Percentiles rank a stretch among this genome's conserved stretches.
phyloP scores from a whole-genome alignment of 2,113 vertebrate genomes.

The Mobula birostris region DNA sequence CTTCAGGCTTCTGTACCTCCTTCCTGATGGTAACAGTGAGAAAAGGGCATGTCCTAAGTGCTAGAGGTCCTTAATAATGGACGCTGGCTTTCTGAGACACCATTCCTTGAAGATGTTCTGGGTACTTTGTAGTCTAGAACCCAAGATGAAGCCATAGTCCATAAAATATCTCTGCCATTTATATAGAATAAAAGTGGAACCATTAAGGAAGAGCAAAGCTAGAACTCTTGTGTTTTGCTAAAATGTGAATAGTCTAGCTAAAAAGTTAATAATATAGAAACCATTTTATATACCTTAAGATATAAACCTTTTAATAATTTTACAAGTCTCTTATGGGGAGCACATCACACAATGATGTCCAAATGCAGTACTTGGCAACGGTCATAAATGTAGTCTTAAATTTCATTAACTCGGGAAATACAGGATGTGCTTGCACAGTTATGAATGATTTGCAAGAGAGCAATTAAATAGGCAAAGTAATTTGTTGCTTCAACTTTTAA shows the following conservation, averaged over 20 bases:
- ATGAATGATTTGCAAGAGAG: not conserved
- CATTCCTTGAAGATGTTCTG: too few species aligned
- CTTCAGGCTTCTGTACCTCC: too few species aligned
- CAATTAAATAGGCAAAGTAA: not conserved
- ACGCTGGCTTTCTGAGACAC: too few species aligned
- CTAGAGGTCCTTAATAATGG: too few species aligned
- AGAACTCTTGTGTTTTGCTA: not conserved
- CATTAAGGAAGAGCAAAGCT: not conserved
- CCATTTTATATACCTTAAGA: not conserved
- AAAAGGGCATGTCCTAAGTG: too few species aligned
- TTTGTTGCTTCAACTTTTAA: not conserved
- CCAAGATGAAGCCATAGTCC: too few species aligned
- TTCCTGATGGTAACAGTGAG: too few species aligned
- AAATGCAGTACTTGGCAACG: not conserved
- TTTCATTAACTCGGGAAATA: not conserved
- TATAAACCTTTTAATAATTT: not conserved
- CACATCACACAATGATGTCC: too few species aligned
- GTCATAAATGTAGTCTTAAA: not conserved
- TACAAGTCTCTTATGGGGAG: not conserved
- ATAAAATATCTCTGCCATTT: not conserved
- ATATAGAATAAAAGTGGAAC: not conserved
- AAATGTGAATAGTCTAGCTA: not conserved
- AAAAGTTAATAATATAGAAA: not conserved
- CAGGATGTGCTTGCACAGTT: not conserved
- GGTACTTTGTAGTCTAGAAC: too few species aligned